Evolutionary conservation across 2,888 invertebrate genomes (phyloP), one percentile per base, ranked within the genome.

Genomic region (Drosophila algonquin): DNA sequence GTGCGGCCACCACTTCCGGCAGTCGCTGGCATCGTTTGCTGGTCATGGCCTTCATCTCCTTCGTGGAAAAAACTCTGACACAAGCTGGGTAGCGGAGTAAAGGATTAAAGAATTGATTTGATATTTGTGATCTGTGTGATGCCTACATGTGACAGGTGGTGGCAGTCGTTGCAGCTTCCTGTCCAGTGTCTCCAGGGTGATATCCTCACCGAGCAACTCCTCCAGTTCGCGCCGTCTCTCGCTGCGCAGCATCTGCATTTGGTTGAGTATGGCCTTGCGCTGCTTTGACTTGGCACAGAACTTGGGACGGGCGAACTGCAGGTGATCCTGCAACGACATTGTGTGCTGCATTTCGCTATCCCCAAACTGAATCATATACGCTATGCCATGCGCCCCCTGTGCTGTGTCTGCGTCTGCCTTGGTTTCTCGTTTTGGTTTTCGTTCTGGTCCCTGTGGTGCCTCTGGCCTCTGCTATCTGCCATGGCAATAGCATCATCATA

Each of bases 1-100:
- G 94, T 85, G 95, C 95, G 69, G 93, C 93, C 67, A 94, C 92
- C 2, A 96, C 95, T 93, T 97, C 97, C 0, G 96, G 95, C 69
- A 96, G 91, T 27, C 94, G 94, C 83, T 94, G 93, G 90, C 96
- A 96, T 73, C 95, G 93, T 82, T 93, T 93, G 69, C 93, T 93
- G 6, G 94, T 94, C 73, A 94, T 92, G 35, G 93, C 92, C 83
- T 93, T 94, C 94, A 95, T 94, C 89, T 94, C 93, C 80, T 93
- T 93, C 12, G 94, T 93, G 53, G 93, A 91, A 75, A 94, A 93
- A 47, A 94, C 89, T 71, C 93, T 93, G 59, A 91, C 92, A 63
- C 93, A 91, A 53, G 92, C 93, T 93, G 73, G 2, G 21, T 18
- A 18, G 18, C 6, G 12, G 45, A 40, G 27, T 12, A 45, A 10